phyloP scores from a whole-genome alignment of 2,797 vertebrate genomes.

The Poliocrania exsul region DNA sequence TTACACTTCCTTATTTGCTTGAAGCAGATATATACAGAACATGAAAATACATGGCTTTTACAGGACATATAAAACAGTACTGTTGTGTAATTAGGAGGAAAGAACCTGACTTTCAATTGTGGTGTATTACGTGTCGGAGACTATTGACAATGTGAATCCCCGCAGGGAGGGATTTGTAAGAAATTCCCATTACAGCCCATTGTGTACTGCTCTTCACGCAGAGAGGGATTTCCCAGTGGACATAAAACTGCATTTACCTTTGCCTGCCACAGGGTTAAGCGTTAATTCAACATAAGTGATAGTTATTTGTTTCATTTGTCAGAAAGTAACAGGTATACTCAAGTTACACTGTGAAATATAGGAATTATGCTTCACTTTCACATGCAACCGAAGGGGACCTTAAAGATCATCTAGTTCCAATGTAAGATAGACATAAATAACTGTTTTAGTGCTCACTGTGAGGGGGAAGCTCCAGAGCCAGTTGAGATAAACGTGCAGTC shows the following conservation, averaged over 20 bases:
- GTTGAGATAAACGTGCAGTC: not conserved
- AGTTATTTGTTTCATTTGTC: constrained; percentile 20
- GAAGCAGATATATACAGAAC: not conserved
- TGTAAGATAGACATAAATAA: not conserved
- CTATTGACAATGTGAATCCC: constrained; percentile 7
- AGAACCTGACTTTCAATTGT: not conserved
- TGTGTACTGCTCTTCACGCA: not conserved
- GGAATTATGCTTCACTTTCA: not conserved
- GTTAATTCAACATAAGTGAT: constrained; percentile 24
- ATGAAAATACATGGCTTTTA: not conserved
- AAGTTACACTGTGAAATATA: not conserved
- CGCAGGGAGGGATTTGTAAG: constrained; percentile 51
- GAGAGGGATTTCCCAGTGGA: constrained; percentile 22
- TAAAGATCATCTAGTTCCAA: not conserved
- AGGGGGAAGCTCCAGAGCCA: not conserved
- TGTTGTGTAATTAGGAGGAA: not conserved
- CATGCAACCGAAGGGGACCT: not conserved
- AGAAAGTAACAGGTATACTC: not conserved
- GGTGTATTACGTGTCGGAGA: not conserved
- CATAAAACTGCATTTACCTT: constrained; percentile 38
- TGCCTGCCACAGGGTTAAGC: constrained; percentile 14
- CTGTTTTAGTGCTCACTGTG: not conserved
- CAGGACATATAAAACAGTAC: not conserved
- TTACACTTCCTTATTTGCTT: not conserved
- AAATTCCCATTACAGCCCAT: constrained; percentile 41